These are phyloP conservation scores for Bathynomus jamesi DNA, from an alignment of 1,140 invertebrate species.

Conservation along the genomic window DNA sequence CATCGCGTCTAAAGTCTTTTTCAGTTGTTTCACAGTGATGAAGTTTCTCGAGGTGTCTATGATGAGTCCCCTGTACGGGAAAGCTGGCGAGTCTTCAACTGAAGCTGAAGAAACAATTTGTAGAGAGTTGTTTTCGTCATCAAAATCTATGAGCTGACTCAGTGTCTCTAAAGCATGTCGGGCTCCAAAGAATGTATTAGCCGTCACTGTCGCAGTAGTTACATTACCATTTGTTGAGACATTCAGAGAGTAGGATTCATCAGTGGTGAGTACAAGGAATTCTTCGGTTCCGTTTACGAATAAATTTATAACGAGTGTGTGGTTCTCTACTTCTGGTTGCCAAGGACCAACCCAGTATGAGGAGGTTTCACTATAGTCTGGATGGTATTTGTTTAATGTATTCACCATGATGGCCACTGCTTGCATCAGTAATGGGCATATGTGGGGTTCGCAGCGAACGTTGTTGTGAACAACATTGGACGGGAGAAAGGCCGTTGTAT, in stretches of 20 bases:
- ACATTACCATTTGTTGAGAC: neutral
- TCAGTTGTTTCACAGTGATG: conserved; percentile 56
- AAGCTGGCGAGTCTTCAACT: conserved; percentile 17
- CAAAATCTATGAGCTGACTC: conserved; percentile 55
- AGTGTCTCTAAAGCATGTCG: conserved; percentile 70
- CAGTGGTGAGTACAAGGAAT: neutral
- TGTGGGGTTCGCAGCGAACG: neutral
- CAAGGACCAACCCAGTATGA: neutral
- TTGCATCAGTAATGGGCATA: neutral
- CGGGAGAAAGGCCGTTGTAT: neutral
- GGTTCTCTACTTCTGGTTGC: neutral
- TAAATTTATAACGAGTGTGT: neutral
- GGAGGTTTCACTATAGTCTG: neutral
- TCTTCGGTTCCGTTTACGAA: neutral
- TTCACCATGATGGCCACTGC: neutral
- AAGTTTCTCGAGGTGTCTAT: conserved; percentile 43
- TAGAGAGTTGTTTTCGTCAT: conserved; percentile 23
- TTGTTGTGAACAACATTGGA: neutral
- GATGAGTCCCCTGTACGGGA: conserved; percentile 20
- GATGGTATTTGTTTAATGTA: neutral
- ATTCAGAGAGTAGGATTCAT: conserved; percentile 6
- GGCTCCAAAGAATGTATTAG: conserved; percentile 61
- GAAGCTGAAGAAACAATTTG: conserved; percentile 6
- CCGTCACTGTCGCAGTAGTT: conserved; percentile 51
- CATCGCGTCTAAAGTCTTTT: conserved; percentile 71